These are phyloP conservation scores for Rhizoglyphus robini DNA, from an alignment of 1,140 invertebrate species.

Conservation along the genomic window DNA sequence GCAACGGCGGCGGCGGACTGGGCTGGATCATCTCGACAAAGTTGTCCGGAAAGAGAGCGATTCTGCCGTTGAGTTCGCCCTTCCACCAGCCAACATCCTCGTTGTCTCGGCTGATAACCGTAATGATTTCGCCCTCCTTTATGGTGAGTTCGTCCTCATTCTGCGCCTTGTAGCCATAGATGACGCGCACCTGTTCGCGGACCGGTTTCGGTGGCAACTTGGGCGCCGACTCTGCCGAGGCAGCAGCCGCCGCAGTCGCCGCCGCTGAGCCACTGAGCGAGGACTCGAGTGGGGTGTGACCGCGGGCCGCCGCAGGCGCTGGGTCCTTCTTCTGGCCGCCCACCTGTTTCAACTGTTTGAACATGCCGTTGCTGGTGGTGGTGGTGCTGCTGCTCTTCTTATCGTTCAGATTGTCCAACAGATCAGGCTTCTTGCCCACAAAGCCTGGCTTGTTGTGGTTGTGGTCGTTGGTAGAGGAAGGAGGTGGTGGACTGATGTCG, in stretches of 20 bases:
- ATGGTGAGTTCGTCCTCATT: constrained; percentile 88
- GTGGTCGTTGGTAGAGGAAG: neutral
- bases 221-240: constrained; percentile 28
- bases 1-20: neutral
- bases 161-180: constrained; percentile 65
- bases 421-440: too few relatives aligned
- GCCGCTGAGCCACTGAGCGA: too few relatives aligned
- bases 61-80: constrained; percentile 71
- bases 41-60: constrained; percentile 93
- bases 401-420: neutral
- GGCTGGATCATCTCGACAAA: constrained; percentile 58
- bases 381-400: neutral
- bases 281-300: too few relatives aligned
- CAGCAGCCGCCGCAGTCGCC: neutral
- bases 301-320: too few relatives aligned
- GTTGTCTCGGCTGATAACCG: constrained; percentile 65
- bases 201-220: constrained; percentile 40
- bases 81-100: constrained; percentile 94
- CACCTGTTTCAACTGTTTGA: neutral
- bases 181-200: constrained; percentile 61
- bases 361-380: neutral
- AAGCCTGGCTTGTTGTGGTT: neutral
- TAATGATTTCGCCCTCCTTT: constrained; percentile 75
- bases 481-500: neutral
- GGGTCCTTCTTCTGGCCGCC: too few relatives aligned